These are phyloP conservation scores for Cetonia aurata DNA, from an alignment of 2,888 invertebrate genomes.

Conservation along the genomic window DNA sequence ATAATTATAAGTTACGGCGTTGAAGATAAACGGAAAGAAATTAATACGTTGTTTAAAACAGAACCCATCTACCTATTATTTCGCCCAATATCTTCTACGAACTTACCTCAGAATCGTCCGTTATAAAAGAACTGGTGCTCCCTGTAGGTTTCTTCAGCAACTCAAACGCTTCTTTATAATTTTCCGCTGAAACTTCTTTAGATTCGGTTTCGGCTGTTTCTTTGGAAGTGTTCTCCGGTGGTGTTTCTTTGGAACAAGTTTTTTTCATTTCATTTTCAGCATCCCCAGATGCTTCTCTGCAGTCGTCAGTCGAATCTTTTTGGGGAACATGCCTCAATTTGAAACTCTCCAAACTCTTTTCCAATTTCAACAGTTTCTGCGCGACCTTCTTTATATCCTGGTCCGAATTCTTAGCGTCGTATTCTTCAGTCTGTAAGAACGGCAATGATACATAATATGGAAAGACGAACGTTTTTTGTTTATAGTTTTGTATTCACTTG, in stretches of 20 bases:
- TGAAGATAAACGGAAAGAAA: too few species aligned
- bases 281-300: not conserved
- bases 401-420: constrained; percentile 56
- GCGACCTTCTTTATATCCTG: constrained; percentile 60
- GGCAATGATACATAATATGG: not conserved
- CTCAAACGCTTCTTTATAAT: not conserved
- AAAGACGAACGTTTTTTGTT: not conserved
- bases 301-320: not conserved
- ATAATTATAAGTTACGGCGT: too few species aligned
- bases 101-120: constrained; percentile 9
- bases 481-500: constrained; percentile 9
- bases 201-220: not conserved
- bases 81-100: too few species aligned
- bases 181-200: not conserved
- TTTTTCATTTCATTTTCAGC: not conserved
- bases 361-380: constrained; percentile 58
- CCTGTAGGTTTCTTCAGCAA: not conserved
- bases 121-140: not conserved
- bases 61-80: too few species aligned
- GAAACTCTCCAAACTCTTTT: constrained; percentile 59
- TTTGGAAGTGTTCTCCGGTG: not conserved
- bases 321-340: constrained; percentile 46
- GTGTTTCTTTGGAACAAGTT: not conserved
- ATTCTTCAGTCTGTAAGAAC: constrained; percentile 39
- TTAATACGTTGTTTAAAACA: too few species aligned